Base-by-base conservation (phyloP, 2,113 vertebrate species). In the Odocoileus virginianus region DNA sequence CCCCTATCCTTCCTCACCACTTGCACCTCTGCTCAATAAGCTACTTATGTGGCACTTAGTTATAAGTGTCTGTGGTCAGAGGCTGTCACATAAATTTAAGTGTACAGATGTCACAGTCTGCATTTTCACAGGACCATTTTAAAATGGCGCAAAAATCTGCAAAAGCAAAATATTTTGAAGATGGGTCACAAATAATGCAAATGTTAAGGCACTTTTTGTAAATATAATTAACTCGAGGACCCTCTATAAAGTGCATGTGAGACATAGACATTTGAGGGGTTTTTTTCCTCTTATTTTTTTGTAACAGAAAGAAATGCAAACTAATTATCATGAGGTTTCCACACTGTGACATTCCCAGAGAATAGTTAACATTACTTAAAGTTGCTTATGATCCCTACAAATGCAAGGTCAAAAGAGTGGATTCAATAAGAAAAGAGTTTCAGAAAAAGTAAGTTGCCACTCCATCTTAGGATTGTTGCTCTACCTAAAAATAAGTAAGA, bases 291-390 rank as follows among this genome's bases (percentile, higher is more conserved):
- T 74, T 13, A 60, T 71, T n/a, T 92, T 57, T 27, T 7, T 61
- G 3, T 61, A 94, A 83, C 10, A 79, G 21, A 94, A 89, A 87
- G 52, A 89, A 95, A 95, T 54, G 45, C 82, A 90, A 97, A 57
- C 57, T 50, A 96, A 94, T 94, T 64, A 89, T 47, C 88, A 54
- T 76, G 52, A 92, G 88, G 61, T 79, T 85, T 79, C 61, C 28
- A 60, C 25, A 71, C 10, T 94, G 28, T 96, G 76, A 71, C 89
- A 88, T 71, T 87, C 36, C 76, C 54, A 47, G 86, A 92, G 21
- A 76, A 87, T 25, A 90, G 43, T 93, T 92, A 93, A 82, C 91
- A 86, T n/a, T 74, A 89, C 76, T 83, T 96, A 94, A 90, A 91
- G 58, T 87, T 89, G 87, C 47, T 93, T 85, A 74, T 54, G 54